phyloP scores from a whole-genome alignment of 2,113 vertebrate species.

The Elephantulus edwardii region DNA sequence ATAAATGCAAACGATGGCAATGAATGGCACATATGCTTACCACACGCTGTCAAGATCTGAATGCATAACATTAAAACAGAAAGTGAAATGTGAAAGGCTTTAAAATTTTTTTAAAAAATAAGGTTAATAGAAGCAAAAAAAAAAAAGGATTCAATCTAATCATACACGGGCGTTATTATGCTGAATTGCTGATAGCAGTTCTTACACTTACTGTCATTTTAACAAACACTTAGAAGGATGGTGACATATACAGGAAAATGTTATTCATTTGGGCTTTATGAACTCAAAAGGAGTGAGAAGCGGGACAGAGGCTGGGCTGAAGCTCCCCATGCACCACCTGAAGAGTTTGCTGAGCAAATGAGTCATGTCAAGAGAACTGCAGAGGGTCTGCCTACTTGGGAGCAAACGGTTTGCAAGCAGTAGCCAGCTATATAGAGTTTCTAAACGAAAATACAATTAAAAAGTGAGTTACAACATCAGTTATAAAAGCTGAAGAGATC shows the following conservation, averaged over 20 bases:
- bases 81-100: slow-evolving; percentile 85
- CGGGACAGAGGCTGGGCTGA: neutral
- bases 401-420: slow-evolving; percentile 2
- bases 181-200: slow-evolving; percentile 78
- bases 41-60: slow-evolving; percentile 86
- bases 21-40: slow-evolving; percentile 85
- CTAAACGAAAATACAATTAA: neutral
- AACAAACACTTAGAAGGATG: slow-evolving; percentile 69
- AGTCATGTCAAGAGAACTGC: neutral
- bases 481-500: slow-evolving; percentile 21
- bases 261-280: slow-evolving; percentile 24
- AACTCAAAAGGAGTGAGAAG: slow-evolving; percentile 37
- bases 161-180: slow-evolving; percentile 72
- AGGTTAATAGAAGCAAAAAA: slow-evolving; percentile 77
- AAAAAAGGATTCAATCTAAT: slow-evolving; percentile 74
- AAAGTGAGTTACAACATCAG: neutral
- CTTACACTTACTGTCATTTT: slow-evolving; percentile 62
- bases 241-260: slow-evolving; percentile 25
- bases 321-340: neutral
- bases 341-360: slow-evolving; percentile 42
- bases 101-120: slow-evolving; percentile 76
- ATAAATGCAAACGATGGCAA: slow-evolving; percentile 78
- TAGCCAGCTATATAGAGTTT: neutral
- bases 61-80: slow-evolving; percentile 86
- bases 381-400: neutral